A percentile compares a stretch with the other conserved stretches of the same genome.
Evolutionary conservation across 2,888 invertebrate species (phyloP).

Genomic region (Erannis defoliaria): DNA sequence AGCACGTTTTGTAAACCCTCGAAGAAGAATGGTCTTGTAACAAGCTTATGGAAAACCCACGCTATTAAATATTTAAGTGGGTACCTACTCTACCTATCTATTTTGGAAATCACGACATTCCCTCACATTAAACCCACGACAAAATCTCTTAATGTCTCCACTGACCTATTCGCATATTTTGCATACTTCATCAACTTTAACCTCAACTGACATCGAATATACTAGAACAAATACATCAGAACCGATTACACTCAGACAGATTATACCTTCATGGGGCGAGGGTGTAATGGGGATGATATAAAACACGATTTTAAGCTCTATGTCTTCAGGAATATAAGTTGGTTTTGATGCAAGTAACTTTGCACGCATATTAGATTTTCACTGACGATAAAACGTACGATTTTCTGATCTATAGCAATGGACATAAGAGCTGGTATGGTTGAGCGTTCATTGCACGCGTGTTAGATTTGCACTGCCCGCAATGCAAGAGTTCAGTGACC

Average conservation of each 20-base stretch:
- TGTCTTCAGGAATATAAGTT: background rate
- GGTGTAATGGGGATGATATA: conserved; percentile 56
- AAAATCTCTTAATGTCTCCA: background rate
- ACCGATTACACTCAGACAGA: conserved; percentile 77
- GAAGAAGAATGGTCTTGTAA: too few species aligned
- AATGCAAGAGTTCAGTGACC: conserved; percentile 58
- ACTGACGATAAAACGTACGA: conserved; percentile 37
- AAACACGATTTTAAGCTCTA: conserved; percentile 42
- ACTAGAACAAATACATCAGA: conserved; percentile 62
- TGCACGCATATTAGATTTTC: conserved; percentile 53
- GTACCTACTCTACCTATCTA: background rate
- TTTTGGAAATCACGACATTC: background rate
- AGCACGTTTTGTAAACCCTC: too few species aligned
- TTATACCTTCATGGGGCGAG: conserved; percentile 69
- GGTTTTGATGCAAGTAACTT: conserved; percentile 14
- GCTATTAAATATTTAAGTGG: background rate
- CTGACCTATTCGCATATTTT: conserved; percentile 10
- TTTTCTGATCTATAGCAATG: conserved; percentile 33
- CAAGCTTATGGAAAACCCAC: too few species aligned
- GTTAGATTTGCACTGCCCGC: conserved; percentile 52
- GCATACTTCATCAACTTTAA: conserved; percentile 14
- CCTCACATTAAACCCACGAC: background rate
- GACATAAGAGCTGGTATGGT: conserved; percentile 18
- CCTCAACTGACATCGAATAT: conserved; percentile 11
- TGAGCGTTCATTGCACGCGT: conserved; percentile 38